These are phyloP conservation scores for Todiramphus chloris DNA, from an alignment of 2,113 vertebrate species.

Conservation along the genomic window DNA sequence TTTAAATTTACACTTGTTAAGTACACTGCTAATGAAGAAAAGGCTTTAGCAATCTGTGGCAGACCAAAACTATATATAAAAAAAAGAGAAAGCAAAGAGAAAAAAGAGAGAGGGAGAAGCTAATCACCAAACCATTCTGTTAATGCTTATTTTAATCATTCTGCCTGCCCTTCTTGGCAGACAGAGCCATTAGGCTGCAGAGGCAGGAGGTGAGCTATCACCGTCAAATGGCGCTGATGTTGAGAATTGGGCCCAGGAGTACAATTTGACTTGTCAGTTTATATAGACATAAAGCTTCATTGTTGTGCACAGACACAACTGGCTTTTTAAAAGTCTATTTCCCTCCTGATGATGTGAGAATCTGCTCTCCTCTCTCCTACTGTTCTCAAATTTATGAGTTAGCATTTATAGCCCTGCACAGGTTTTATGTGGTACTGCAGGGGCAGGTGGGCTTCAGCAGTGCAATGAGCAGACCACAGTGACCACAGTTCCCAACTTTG, in stretches of 20 bases:
- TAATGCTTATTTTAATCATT: conserved; percentile 77
- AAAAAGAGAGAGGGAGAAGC: conserved; percentile 1
- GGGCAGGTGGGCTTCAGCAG: neutral
- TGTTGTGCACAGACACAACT: conserved; percentile 66
- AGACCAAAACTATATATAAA: conserved; percentile 29
- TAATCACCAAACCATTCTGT: conserved; percentile 75
- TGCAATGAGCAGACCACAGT: neutral
- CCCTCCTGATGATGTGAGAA: conserved; percentile 65
- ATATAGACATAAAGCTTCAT: conserved; percentile 77
- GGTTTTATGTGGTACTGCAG: neutral
- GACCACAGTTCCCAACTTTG: neutral
- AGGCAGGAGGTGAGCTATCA: conserved; percentile 56
- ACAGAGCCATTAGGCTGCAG: conserved; percentile 59
- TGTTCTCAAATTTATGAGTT: conserved; percentile 9
- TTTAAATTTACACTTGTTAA: conserved; percentile 70
- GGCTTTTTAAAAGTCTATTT: conserved; percentile 68
- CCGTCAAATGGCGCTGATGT: conserved; percentile 65
- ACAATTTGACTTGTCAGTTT: conserved; percentile 82
- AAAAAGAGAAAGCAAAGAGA: neutral
- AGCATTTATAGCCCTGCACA: neutral
- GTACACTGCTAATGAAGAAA: conserved; percentile 62
- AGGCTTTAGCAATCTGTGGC: conserved; percentile 54
- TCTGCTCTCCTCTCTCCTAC: conserved; percentile 44
- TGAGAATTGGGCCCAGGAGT: conserved; percentile 76
- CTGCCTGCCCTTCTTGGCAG: conserved; percentile 67